Conservation (phyloP, 2,888 invertebrate species). For the Unio pictorum region DNA sequence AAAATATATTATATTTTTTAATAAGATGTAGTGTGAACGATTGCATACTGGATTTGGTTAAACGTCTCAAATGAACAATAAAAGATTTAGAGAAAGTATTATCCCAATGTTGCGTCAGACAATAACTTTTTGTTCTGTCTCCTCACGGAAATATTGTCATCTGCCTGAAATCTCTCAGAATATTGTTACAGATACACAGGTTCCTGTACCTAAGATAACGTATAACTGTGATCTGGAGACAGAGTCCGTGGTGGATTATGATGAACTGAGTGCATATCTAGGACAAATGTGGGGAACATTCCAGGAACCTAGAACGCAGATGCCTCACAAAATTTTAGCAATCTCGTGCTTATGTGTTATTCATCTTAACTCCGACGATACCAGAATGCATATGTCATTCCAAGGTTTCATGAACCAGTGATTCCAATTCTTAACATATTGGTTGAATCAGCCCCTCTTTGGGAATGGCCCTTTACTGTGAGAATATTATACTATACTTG, state of each 20-base stretch:
- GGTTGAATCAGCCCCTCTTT: slow-evolving; percentile 18
- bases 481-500: background rate
- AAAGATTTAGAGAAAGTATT: slow-evolving; percentile 33
- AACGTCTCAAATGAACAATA: slow-evolving; percentile 30
- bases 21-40: too few relatives aligned
- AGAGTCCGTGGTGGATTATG: slow-evolving; percentile 24
- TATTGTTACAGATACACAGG: slow-evolving; percentile 89
- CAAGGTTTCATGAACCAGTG: slow-evolving; percentile 20
- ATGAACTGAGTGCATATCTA: slow-evolving; percentile 4
- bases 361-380: slow-evolving; percentile 49
- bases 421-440: slow-evolving; percentile 1
- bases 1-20: too few relatives aligned
- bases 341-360: slow-evolving; percentile 22
- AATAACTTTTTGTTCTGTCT: background rate
- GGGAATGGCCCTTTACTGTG: slow-evolving; percentile 27
- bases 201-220: too few relatives aligned
- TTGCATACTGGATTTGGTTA: too few relatives aligned
- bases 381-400: slow-evolving; percentile 44
- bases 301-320: slow-evolving; percentile 10
- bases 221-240: too few relatives aligned
- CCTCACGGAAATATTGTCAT: slow-evolving; percentile 22
- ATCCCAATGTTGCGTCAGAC: slow-evolving; percentile 15
- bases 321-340: slow-evolving; percentile 23
- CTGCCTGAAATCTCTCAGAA: slow-evolving; percentile 82
- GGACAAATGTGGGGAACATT: slow-evolving; percentile 16